A percentile compares a stretch with the other conserved stretches of the same genome.
Evolutionary conservation across 2,113 vertebrate genomes (phyloP).

Genomic region (Oryctolagus cuniculus): DNA sequence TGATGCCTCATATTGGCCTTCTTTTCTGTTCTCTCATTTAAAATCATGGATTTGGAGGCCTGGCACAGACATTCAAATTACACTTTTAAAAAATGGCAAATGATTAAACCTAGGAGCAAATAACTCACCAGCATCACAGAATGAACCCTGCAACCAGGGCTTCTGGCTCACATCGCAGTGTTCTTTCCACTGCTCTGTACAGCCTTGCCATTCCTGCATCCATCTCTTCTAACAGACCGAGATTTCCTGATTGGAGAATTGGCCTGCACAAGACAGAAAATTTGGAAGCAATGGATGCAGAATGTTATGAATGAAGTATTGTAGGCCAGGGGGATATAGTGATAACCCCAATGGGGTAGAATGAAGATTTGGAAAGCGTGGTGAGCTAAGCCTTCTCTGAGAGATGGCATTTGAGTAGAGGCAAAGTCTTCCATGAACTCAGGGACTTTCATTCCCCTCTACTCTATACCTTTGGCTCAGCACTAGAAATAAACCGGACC

Average conservation of each 20-base stretch:
- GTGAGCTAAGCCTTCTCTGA: neutral
- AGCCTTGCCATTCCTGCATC: neutral
- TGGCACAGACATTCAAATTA: neutral
- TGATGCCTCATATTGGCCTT: neutral
- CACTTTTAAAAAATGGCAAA: slow-evolving; percentile 5
- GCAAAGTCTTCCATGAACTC: neutral
- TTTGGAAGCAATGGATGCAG: neutral
- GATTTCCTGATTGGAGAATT: neutral
- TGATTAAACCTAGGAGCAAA: neutral
- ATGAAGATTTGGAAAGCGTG: neutral
- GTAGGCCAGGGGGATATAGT: neutral
- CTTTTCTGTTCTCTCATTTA: neutral
- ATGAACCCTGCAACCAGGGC: neutral
- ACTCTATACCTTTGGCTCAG: neutral
- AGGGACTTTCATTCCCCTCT: neutral
- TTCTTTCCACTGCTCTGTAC: neutral
- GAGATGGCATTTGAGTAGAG: neutral
- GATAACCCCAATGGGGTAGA: neutral
- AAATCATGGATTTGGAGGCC: neutral
- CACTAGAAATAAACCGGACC: neutral
- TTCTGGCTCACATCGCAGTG: neutral
- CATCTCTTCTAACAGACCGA: neutral
- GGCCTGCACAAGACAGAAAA: too few relatives aligned
- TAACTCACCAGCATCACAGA: neutral
- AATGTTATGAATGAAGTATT: neutral